Percentiles rank a stretch among this genome's conserved stretches.
These are phyloP conservation scores for Heliocidaris erythrogramma DNA, from an alignment of 35 echinoderm and acorn worm species.

Conservation along the genomic window DNA sequence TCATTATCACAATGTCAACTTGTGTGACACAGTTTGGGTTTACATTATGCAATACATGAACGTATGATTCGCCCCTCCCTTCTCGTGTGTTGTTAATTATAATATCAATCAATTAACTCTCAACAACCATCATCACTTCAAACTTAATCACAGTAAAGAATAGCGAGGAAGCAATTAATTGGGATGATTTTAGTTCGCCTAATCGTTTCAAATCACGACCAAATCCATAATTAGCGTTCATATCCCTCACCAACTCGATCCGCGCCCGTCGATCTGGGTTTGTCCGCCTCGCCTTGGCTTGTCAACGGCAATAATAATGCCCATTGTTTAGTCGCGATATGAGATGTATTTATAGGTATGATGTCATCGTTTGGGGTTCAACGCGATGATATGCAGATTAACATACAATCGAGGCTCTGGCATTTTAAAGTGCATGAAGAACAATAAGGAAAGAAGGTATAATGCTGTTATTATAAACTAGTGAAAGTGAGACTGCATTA, in stretches of 20 bases:
- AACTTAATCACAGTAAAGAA: background rate
- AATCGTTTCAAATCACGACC: background rate
- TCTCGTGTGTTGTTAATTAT: background rate
- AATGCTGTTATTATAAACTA: background rate
- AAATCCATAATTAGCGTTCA: background rate
- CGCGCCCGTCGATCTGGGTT: background rate
- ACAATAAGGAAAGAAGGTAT: background rate
- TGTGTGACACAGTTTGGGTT: background rate
- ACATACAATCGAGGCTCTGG: background rate
- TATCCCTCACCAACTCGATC: background rate
- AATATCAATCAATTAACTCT: conserved; percentile 1
- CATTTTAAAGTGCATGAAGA: background rate
- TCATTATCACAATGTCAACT: background rate
- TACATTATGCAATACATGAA: background rate
- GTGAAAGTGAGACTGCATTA: background rate
- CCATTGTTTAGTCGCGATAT: background rate
- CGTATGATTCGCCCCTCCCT: background rate
- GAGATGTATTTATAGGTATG: background rate
- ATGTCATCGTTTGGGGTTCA: background rate
- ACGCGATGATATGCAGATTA: background rate
- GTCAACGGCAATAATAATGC: background rate
- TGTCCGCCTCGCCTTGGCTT: background rate
- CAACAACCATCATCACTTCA: background rate
- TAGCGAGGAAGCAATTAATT: background rate
- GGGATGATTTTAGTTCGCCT: background rate